Conservation (phyloP, 2,888 invertebrate genomes). For the Tenthredo notha region DNA sequence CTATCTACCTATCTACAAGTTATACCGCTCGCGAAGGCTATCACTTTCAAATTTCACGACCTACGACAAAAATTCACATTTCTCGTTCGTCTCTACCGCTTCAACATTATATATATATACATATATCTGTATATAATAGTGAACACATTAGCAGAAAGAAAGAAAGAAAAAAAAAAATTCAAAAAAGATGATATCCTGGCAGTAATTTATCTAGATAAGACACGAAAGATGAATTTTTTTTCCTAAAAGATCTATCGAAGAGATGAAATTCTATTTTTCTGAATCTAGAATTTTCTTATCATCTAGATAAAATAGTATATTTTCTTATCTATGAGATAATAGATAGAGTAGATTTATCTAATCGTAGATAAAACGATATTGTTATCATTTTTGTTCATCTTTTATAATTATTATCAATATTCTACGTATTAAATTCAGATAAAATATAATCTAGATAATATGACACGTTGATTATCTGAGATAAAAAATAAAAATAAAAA, state of each 20-base stretch:
- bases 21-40: slow-evolving; percentile 54
- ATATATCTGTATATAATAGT: no score
- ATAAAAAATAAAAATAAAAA: not conserved
- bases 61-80: slow-evolving; percentile 59
- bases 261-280: no score
- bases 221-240: not conserved
- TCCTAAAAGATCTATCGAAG: not conserved
- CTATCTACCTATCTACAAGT: slow-evolving; percentile 1
- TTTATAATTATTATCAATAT: not conserved
- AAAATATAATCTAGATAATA: not conserved
- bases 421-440: not conserved
- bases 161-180: not conserved
- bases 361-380: not conserved
- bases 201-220: not conserved
- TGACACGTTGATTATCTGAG: not conserved
- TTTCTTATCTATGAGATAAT: not conserved
- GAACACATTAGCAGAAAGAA: not conserved
- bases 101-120: not conserved
- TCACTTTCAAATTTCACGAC: slow-evolving; percentile 61
- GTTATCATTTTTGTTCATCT: not conserved
- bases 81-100: slow-evolving; percentile 45
- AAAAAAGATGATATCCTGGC: no score
- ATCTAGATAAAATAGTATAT: not conserved
- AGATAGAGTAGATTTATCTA: not conserved
- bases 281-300: not conserved